A percentile compares a stretch with the other conserved stretches of the same genome.
Conservation (phyloP, 2,113 vertebrate species). For the Gavialis gangeticus region DNA sequence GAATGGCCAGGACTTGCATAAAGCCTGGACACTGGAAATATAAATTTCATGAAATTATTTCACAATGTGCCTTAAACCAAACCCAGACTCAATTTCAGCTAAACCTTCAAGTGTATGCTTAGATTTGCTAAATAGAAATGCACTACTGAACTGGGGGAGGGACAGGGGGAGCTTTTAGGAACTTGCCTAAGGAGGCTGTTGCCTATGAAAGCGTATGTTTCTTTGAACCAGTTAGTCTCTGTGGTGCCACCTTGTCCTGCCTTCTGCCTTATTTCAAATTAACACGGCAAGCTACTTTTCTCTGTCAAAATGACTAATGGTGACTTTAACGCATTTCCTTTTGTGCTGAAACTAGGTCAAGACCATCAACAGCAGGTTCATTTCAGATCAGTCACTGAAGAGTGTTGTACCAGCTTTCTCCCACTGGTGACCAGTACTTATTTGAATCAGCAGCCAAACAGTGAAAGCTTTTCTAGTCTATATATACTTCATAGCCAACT, state of each 20-base stretch:
- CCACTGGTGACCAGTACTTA: neutral
- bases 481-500: neutral
- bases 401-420: neutral
- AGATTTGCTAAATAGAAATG: neutral
- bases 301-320: neutral
- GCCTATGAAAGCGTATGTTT: no score
- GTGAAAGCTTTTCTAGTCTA: neutral
- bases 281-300: no score
- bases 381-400: neutral
- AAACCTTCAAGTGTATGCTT: neutral
- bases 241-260: no score
- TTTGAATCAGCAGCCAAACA: neutral
- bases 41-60: neutral
- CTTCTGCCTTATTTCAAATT: no score
- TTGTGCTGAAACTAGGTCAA: neutral
- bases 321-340: neutral
- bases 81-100: neutral
- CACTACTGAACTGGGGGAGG: neutral
- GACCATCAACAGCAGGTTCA: neutral
- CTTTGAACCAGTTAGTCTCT: no score
- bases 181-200: neutral
- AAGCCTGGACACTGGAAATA: neutral
- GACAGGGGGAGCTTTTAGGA: neutral
- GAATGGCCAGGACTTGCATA: neutral
- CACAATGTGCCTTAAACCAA: neutral